Percentiles rank a stretch among this genome's conserved stretches.
Conservation (phyloP, 2,113 vertebrate species). For the Heterotis niloticus region DNA sequence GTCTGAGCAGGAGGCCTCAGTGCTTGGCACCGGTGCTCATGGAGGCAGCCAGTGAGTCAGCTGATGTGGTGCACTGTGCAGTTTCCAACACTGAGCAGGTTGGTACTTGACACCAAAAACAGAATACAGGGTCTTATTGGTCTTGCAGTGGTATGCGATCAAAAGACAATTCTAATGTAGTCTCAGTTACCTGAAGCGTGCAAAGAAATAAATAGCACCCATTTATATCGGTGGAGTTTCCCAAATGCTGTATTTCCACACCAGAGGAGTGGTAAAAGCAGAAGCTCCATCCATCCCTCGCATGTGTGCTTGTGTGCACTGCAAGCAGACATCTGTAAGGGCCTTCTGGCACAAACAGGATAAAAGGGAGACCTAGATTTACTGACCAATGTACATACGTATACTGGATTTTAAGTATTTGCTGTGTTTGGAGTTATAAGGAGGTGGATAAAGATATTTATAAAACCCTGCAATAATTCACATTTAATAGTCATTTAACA, state of each 20-base stretch:
- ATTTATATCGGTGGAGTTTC: slow-evolving; percentile 25
- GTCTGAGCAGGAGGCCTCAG: neutral
- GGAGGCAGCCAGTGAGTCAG: neutral
- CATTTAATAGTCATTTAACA: too few species aligned
- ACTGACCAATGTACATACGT: too few species aligned
- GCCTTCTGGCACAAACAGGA: slow-evolving; percentile 36
- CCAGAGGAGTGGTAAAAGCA: slow-evolving; percentile 7
- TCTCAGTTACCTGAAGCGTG: slow-evolving; percentile 27
- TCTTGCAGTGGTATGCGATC: slow-evolving; percentile 39
- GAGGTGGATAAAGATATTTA: too few species aligned
- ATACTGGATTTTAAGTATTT: too few species aligned
- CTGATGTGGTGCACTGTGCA: neutral
- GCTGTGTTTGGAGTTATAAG: too few species aligned
- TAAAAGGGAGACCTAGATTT: too few species aligned
- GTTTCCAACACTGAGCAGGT: slow-evolving; percentile 44
- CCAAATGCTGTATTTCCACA: slow-evolving; percentile 8
- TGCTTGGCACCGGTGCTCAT: neutral
- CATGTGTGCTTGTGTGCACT: slow-evolving; percentile 27
- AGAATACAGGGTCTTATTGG: slow-evolving; percentile 46
- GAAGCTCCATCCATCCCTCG: neutral
- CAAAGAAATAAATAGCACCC: slow-evolving; percentile 34
- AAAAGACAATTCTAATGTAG: slow-evolving; percentile 49
- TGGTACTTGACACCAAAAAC: slow-evolving; percentile 40
- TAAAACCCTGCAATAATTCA: too few species aligned
- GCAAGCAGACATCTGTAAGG: slow-evolving; percentile 30